Conservation (phyloP, 2,888 invertebrate genomes). For the Carabus problematicus region DNA sequence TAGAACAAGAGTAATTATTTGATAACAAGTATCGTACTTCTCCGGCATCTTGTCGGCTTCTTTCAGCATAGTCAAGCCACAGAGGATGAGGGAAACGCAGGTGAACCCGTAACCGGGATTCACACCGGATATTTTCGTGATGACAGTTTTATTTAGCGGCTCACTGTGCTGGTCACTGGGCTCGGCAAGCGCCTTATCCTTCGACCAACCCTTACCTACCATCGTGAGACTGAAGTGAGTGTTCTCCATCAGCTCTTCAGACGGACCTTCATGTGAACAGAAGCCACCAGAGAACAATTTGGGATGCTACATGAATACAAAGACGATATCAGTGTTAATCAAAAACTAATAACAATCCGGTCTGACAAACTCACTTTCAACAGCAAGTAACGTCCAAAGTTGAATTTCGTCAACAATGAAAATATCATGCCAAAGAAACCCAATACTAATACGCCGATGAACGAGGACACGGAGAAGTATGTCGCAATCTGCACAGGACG, state of each 20-base stretch:
- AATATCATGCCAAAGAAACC: constrained; percentile 69
- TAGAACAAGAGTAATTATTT: background rate
- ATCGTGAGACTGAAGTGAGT: constrained; percentile 73
- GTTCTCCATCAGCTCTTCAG: constrained; percentile 66
- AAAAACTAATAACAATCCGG: background rate
- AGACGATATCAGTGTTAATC: background rate
- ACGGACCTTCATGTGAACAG: constrained; percentile 72
- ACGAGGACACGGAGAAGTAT: constrained; percentile 65
- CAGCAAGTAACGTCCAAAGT: constrained; percentile 69
- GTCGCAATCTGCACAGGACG: constrained; percentile 82
- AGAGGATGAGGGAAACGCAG: constrained; percentile 72
- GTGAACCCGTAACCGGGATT: constrained; percentile 89
- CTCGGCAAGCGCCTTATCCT: constrained; percentile 64
- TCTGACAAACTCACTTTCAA: constrained; percentile 62
- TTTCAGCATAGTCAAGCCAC: constrained; percentile 77
- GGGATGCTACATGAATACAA: constrained; percentile 47
- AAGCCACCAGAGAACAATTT: constrained; percentile 74
- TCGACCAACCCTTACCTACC: constrained; percentile 80
- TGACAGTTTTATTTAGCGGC: constrained; percentile 70
- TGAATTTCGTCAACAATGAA: constrained; percentile 66
- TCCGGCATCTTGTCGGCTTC: constrained; percentile 80
- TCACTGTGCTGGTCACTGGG: constrained; percentile 64
- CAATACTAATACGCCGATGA: constrained; percentile 62
- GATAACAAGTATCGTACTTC: constrained; percentile 61
- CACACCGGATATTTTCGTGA: constrained; percentile 69